A percentile compares a stretch with the other conserved stretches of the same genome.
phyloP scores from a whole-genome alignment of 2,888 invertebrate species.

The Leptopterna dolabrata region DNA sequence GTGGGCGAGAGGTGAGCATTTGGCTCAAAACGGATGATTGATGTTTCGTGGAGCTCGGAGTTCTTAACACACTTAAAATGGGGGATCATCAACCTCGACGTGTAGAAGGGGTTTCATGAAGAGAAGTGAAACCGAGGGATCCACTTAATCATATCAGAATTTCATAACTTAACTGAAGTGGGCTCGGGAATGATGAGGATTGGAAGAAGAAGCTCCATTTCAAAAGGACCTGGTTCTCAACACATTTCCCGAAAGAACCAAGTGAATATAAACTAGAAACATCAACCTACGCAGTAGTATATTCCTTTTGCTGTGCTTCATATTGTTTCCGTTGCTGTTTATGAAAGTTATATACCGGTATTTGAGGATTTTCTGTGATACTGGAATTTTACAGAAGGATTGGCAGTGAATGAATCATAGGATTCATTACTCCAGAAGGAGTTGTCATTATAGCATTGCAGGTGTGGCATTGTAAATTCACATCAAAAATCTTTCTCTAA shows the following conservation, averaged over 20 bases:
- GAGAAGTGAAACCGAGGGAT: not conserved
- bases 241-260: not conserved
- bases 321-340: too few relatives aligned
- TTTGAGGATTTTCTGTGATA: too few relatives aligned
- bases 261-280: too few relatives aligned
- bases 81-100: not conserved
- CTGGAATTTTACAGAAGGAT: too few relatives aligned
- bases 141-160: constrained; percentile 3
- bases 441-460: too few relatives aligned
- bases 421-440: too few relatives aligned
- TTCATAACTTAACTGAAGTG: not conserved
- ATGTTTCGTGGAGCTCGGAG: not conserved
- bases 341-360: too few relatives aligned
- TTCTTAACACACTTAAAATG: not conserved
- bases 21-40: constrained; percentile 8
- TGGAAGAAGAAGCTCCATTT: not conserved
- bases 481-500: too few relatives aligned
- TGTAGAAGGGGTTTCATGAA: not conserved
- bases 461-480: too few relatives aligned
- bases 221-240: not conserved
- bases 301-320: too few relatives aligned
- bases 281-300: too few relatives aligned
- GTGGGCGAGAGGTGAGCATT: constrained; percentile 8
- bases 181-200: not conserved
- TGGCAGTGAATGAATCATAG: too few relatives aligned